Evolutionary conservation across 2,797 vertebrate genomes (phyloP).

Genomic region (Cichlasoma orientale): DNA sequence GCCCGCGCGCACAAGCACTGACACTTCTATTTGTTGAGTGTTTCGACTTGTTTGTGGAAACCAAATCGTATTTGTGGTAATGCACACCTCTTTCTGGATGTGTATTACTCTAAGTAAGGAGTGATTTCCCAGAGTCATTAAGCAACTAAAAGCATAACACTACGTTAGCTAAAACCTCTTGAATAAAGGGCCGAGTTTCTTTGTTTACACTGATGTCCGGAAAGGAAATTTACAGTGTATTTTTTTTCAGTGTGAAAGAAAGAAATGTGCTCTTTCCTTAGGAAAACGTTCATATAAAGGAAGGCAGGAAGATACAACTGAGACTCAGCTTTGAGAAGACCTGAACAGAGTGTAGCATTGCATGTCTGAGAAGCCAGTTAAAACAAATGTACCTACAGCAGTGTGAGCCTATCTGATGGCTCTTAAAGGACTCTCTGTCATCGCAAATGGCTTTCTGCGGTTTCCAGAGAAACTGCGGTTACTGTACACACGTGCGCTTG

Average conservation of each 20-base stretch:
- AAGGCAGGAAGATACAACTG: not conserved
- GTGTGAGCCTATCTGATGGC: slow-evolving; percentile 56
- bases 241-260: not conserved
- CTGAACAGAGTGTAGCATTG: not conserved
- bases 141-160: slow-evolving; percentile 36
- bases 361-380: not conserved
- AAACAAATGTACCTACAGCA: slow-evolving; percentile 40
- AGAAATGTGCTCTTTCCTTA: not conserved
- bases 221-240: not conserved
- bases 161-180: slow-evolving; percentile 15
- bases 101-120: slow-evolving; percentile 39
- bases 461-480: slow-evolving; percentile 64
- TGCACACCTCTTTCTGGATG: slow-evolving; percentile 28
- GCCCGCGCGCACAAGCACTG: not conserved
- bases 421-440: slow-evolving; percentile 54
- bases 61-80: slow-evolving; percentile 50
- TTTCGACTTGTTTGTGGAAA: slow-evolving; percentile 53
- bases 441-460: slow-evolving; percentile 51
- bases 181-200: not conserved
- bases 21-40: slow-evolving; percentile 25
- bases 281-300: not conserved
- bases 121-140: slow-evolving; percentile 48
- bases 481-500: slow-evolving; percentile 5
- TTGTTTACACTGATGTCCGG: slow-evolving; percentile 5
- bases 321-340: not conserved